Evolutionary conservation across 2,797 vertebrate genomes (phyloP).

Genomic region (Dicrostonyx torquatus): DNA sequence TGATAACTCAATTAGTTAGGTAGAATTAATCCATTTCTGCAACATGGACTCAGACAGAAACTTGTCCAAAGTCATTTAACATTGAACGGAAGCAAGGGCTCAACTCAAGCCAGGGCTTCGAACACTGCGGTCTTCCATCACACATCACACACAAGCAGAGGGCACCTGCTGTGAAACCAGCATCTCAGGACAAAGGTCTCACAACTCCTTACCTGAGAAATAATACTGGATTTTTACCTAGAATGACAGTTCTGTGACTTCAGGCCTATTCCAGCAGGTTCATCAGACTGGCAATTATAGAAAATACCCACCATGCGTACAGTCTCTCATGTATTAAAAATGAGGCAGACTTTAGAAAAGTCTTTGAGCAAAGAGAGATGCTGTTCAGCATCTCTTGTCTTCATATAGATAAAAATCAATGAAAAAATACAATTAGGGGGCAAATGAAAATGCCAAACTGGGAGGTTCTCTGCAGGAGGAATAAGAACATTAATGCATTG

Average conservation of each 20-base stretch:
- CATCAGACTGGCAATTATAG: not conserved
- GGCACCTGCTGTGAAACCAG: not conserved
- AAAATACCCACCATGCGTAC: not conserved
- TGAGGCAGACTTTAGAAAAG: not conserved
- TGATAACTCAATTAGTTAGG: not conserved
- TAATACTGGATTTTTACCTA: not conserved
- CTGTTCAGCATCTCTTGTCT: not conserved
- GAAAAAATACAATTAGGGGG: not conserved
- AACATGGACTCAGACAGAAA: not conserved
- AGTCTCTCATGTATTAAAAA: not conserved
- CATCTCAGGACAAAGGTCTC: slow-evolving; percentile 7
- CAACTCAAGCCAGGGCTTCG: not conserved
- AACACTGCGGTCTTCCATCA: not conserved
- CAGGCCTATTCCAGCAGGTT: not conserved
- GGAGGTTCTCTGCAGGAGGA: not conserved
- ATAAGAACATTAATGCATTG: not conserved
- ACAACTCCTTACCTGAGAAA: not conserved
- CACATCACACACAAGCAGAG: not conserved
- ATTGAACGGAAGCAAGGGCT: not conserved
- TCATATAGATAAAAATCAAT: not conserved
- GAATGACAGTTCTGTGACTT: not conserved
- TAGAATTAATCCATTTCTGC: not conserved
- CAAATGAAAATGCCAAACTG: not conserved
- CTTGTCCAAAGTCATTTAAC: not conserved
- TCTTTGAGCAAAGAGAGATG: not conserved